Conservation (phyloP, 2,797 vertebrate species). For the Enteromius viviparus region DNA sequence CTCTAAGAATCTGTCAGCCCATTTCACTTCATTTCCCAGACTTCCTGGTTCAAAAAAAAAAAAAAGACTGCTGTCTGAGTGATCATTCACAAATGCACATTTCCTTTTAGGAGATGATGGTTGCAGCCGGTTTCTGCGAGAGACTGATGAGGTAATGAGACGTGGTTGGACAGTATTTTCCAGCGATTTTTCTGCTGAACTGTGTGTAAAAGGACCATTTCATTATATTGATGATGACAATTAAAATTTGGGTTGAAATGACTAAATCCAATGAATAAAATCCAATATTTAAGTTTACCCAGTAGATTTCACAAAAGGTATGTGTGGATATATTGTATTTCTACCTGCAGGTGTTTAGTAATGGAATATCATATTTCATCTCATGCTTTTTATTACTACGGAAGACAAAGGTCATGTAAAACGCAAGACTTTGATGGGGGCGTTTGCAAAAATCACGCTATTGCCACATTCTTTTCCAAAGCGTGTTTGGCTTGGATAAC, state of each 20-base stretch:
- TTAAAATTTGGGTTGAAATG: constrained; percentile 35
- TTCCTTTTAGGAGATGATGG: constrained; percentile 48
- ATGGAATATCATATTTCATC: constrained; percentile 28
- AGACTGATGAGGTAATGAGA: constrained; percentile 54
- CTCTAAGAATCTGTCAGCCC: constrained; percentile 33
- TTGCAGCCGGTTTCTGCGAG: constrained; percentile 28
- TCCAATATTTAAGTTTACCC: background rate
- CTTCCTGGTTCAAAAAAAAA: constrained; percentile 28
- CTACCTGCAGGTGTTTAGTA: constrained; percentile 37
- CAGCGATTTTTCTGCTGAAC: constrained; percentile 41
- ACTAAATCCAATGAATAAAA: too few species aligned
- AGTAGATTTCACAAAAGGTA: constrained; percentile 10
- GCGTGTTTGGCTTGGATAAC: constrained; percentile 54
- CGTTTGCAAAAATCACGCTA: constrained; percentile 23
- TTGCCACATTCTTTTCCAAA: constrained; percentile 17
- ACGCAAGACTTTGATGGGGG: background rate
- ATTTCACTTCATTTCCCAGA: constrained; percentile 45
- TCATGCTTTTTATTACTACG: constrained; percentile 35
- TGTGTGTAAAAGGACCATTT: constrained; percentile 43
- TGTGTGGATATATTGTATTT: constrained; percentile 12
- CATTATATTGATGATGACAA: constrained; percentile 43
- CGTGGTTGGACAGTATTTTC: constrained; percentile 49
- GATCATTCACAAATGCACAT: constrained; percentile 42
- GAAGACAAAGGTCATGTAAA: constrained; percentile 9
- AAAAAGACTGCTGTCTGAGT: constrained; percentile 33